Base-by-base conservation (phyloP, 2,113 vertebrate species). In the Grammomys surdaster region DNA sequence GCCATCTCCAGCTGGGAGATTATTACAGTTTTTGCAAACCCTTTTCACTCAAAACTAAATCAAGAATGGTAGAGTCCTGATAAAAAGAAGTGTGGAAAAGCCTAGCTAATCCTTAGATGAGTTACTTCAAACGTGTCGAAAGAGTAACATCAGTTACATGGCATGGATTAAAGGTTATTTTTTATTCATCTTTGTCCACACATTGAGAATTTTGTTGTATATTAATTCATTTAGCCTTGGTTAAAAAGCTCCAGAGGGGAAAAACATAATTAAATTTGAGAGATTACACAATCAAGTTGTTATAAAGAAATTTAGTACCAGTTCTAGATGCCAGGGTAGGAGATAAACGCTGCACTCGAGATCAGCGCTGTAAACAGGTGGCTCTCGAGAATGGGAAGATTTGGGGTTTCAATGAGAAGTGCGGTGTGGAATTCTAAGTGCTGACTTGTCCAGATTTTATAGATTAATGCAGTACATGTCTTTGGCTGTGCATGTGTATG, bases 1-100 rank as follows among this genome's bases (percentile, higher is more conserved):
- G 90, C 95, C 84, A 48, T 78, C 87, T 88, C 76, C 90, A 98
- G 78, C 87, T 98, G 94, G 36, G 91, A 82, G 92, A 95, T 97
- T 98, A 96, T 97, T 97, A 98, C 51, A 48, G n/a, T 56, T 98
- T 98, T 97, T 98, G 93, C 84, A 89, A 24, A 91, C 97, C 95
- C 95, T 93, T 98, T 97, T 69, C 51, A 97, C 97, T 95, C 81
- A 60, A 98, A 98, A 98, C 96, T 28, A 97, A 97, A 73, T 85
- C 97, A 95, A 93, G 94, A 97, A 96, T n/a, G 89, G 36, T 89
- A 56, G 93, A 88, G 91, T 97, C 98, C 31, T 94, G 96, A 96
- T 98, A 98, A 98, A 98, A 98, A 97, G 97, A 91, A 96, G 60
- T 89, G 81, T 88, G 54, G 51, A 84, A 97, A 98, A 96, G 78